Percentiles rank a stretch among this genome's conserved stretches.
phyloP scores from a whole-genome alignment of 1,140 invertebrate species.

The Ceratina japonica region DNA sequence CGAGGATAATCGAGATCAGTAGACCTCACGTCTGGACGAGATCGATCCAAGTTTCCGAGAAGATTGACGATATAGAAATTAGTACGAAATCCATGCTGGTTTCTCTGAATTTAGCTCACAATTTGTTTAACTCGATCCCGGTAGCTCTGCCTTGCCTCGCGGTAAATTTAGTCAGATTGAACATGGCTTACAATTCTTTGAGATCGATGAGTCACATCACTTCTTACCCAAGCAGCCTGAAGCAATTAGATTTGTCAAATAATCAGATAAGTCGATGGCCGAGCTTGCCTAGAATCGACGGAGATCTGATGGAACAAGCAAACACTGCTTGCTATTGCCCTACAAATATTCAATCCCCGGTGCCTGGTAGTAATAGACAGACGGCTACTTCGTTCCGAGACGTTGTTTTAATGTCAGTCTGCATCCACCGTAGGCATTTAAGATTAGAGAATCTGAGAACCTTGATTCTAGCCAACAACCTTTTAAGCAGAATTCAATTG shows the following conservation, averaged over 20 bases:
- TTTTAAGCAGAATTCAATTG: constrained; percentile 87
- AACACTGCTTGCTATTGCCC: constrained; percentile 84
- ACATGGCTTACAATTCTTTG: constrained; percentile 94
- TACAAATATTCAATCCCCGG: constrained; percentile 73
- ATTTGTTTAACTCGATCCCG: constrained; percentile 93
- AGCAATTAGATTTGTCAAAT: constrained; percentile 95
- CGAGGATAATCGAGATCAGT: constrained; percentile 79
- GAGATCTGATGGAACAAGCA: constrained; percentile 82
- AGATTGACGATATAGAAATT: constrained; percentile 80
- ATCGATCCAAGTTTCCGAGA: constrained; percentile 85
- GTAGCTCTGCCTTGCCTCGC: constrained; percentile 93
- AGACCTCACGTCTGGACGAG: constrained; percentile 88
- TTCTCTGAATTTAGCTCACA: constrained; percentile 93
- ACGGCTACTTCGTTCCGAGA: constrained; percentile 83
- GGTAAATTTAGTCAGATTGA: constrained; percentile 90
- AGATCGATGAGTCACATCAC: constrained; percentile 93
- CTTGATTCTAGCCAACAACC: constrained; percentile 92
- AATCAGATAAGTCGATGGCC: constrained; percentile 95
- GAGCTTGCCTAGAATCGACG: constrained; percentile 86
- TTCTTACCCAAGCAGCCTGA: constrained; percentile 91
- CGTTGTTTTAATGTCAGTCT: constrained; percentile 89
- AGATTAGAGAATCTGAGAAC: constrained; percentile 90
- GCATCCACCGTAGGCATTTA: constrained; percentile 90
- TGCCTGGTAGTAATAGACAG: constrained; percentile 71
- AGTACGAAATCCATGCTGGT: constrained; percentile 82